Evolutionary conservation across 2,113 vertebrate species (phyloP), one percentile per base, ranked within the genome.

Genomic region (Prochilodus magdalenae): DNA sequence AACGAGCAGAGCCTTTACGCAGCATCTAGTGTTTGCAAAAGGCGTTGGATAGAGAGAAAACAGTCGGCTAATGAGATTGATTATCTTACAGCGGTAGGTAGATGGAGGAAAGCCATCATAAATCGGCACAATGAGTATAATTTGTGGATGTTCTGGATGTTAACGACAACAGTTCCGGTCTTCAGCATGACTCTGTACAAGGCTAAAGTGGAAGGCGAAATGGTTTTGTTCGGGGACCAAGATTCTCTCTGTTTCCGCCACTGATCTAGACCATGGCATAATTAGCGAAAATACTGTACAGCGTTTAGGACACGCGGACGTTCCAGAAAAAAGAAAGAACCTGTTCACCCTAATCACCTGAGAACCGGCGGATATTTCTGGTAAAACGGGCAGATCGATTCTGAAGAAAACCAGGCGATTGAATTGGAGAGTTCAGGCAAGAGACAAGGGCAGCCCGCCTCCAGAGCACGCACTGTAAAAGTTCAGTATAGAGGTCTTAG

Each of bases 401-500:
- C 87, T 1, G 92, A 94, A 40, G 92, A 93, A 85, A 90, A 89
- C 14, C 63, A 77, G 0, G 81, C 82, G 77, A n/a, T 90, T 94
- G 0, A 74, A 47, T 66, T 90, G 5, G n/a, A 55, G 85, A 51
- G 87, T 86, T 59, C 80, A 88, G n/a, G 89, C 86, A 12, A 73
- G 75, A 29, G 89, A 90, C 11, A 81, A 78, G 47, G 87, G 89
- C 0, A 77, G 26, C 26, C 44, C 85, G 18, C 85, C 86, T 4
- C n/a, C 70, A 59, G 5, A 81, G 73, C 4, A 53, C 88, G 2
- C 88, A 88, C 4, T 89, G 92, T 29, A 95, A 95, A 55, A 80
- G 96, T 24, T 82, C 95, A 84, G 89, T 96, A n/a, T n/a, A 59
- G 93, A 95, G 57, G 89, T 96, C 71, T 89, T 91, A 0, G 95